Evolutionary conservation across 1,140 invertebrate species (phyloP).

Genomic region (Drosophila seguyi): DNA sequence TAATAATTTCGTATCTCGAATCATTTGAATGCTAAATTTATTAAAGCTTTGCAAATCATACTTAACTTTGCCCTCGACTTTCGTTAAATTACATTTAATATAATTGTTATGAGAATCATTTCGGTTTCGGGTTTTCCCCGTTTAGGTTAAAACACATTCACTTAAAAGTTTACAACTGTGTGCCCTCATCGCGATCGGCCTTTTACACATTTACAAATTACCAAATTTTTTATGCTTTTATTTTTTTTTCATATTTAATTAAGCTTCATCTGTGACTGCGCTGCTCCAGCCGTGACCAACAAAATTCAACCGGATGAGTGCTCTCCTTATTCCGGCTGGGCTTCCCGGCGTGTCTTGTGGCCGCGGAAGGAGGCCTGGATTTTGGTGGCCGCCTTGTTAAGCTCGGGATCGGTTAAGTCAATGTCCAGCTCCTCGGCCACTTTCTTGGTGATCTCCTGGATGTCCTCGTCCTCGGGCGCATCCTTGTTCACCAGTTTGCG

Average conservation of each 20-base stretch:
- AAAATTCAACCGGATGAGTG: conserved; percentile 48
- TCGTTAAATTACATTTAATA: conserved; percentile 49
- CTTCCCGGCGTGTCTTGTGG: conserved; percentile 94
- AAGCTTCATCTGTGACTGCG: conserved; percentile 41
- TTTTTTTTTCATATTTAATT: conserved; percentile 18
- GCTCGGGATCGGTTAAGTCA: conserved; percentile 93
- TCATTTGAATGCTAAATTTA: conserved; percentile 11
- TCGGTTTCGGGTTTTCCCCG: conserved; percentile 23
- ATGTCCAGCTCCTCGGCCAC: conserved; percentile 91
- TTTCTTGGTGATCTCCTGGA: conserved; percentile 85
- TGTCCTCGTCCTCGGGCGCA: conserved; percentile 85
- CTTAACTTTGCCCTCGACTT: conserved; percentile 28
- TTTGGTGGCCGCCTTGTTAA: conserved; percentile 96
- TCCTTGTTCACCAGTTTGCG: conserved; percentile 89
- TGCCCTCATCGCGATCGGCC: conserved; percentile 47
- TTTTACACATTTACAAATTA: conserved; percentile 68
- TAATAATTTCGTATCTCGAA: conserved; percentile 2
- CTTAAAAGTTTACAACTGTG: conserved; percentile 72
- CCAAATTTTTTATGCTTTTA: conserved; percentile 54
- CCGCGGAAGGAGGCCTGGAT: conserved; percentile 97
- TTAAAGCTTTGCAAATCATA: conserved; percentile 50
- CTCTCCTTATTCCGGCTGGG: conserved; percentile 63
- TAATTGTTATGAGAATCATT: conserved; percentile 52
- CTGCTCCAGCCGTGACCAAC: conserved; percentile 50
- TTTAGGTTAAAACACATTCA: conserved; percentile 59